Conservation (phyloP, 1,140 invertebrate genomes). For the Drosophila mojavensis region DNA sequence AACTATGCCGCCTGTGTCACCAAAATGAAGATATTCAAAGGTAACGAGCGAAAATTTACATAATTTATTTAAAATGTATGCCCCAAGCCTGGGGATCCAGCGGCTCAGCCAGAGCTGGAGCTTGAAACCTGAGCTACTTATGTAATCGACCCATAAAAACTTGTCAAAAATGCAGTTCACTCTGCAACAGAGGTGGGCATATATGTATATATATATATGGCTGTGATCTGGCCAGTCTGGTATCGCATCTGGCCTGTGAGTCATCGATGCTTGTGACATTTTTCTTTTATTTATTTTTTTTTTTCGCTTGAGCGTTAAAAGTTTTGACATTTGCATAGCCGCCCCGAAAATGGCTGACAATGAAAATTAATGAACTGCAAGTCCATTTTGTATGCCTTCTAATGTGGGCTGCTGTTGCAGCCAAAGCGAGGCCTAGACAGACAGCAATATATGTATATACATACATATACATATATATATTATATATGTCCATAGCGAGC, state of each 20-base stretch:
- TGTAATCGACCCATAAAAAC: slow-evolving; percentile 48
- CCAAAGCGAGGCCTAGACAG: not conserved
- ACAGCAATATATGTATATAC: not conserved
- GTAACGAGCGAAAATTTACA: slow-evolving; percentile 35
- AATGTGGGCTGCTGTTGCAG: slow-evolving; percentile 36
- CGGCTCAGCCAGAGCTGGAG: slow-evolving; percentile 15
- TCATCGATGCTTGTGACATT: slow-evolving; percentile 53
- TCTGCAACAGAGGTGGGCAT: not conserved
- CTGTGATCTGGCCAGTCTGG: slow-evolving; percentile 27
- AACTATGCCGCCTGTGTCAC: slow-evolving; percentile 38
- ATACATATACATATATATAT: not conserved
- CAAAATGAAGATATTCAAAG: slow-evolving; percentile 37
- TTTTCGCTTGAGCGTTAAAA: slow-evolving; percentile 38
- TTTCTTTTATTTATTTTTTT: slow-evolving; percentile 19
- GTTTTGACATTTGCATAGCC: slow-evolving; percentile 61
- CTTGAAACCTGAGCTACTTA: slow-evolving; percentile 39
- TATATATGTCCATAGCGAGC: not conserved
- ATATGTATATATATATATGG: not conserved
- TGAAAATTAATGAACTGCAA: slow-evolving; percentile 64
- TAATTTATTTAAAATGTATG: slow-evolving; percentile 53
- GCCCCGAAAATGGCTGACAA: slow-evolving; percentile 55
- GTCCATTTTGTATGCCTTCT: slow-evolving; percentile 38
- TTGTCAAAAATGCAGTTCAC: slow-evolving; percentile 41
- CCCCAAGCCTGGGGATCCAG: slow-evolving; percentile 2
- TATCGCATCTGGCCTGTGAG: slow-evolving; percentile 47